phyloP scores from a whole-genome alignment of 2,797 vertebrate genomes.

The Cryptoblepharus egeriae region DNA sequence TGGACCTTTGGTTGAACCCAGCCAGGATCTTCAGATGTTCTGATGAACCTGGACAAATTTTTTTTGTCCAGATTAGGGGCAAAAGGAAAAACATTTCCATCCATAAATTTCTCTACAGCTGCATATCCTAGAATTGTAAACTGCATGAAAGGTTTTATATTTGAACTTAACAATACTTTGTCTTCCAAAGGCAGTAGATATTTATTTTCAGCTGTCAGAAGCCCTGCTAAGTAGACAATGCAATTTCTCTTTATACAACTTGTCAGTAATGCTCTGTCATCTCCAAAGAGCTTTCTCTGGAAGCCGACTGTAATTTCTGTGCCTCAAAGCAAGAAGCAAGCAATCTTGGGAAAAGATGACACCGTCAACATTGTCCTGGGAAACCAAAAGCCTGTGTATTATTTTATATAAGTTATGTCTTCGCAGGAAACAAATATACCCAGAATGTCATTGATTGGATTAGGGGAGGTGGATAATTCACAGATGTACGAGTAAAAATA shows the following conservation, averaged over 20 bases:
- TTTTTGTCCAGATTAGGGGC: background rate
- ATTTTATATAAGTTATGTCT: background rate
- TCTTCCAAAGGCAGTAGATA: slow-evolving; percentile 24
- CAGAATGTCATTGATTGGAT: background rate
- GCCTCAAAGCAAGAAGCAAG: background rate
- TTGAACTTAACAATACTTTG: slow-evolving; percentile 27
- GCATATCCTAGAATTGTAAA: slow-evolving; percentile 3
- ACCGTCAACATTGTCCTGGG: background rate
- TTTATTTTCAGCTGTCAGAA: slow-evolving; percentile 39
- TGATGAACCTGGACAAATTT: no score
- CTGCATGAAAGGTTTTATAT: slow-evolving; percentile 27
- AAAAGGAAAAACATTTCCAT: background rate
- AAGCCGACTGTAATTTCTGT: slow-evolving; percentile 1
- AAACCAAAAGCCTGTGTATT: background rate
- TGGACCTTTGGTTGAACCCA: no score
- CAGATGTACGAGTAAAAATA: background rate
- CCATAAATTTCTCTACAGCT: background rate
- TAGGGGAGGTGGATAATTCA: background rate
- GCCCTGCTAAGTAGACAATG: slow-evolving; percentile 35
- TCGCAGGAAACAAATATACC: background rate
- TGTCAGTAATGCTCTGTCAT: slow-evolving; percentile 34
- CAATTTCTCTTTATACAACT: slow-evolving; percentile 37
- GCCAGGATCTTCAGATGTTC: no score
- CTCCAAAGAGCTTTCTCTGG: slow-evolving; percentile 11
- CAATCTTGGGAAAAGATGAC: slow-evolving; percentile 3